These are phyloP conservation scores for Heliconius hortense DNA, from an alignment of 2,888 invertebrate species.

Conservation along the genomic window DNA sequence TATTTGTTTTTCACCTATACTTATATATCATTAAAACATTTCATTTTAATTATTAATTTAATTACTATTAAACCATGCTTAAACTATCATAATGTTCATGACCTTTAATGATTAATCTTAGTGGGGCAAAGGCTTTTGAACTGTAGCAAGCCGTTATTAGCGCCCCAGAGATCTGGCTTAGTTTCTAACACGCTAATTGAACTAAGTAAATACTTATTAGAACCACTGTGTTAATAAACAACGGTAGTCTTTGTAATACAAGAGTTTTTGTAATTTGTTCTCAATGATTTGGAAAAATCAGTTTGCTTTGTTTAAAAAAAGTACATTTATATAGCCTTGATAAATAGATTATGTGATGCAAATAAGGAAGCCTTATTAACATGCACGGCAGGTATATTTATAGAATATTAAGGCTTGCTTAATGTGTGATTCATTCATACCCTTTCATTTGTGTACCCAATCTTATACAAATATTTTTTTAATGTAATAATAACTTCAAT, in stretches of 20 bases:
- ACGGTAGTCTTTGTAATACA: constrained; percentile 8
- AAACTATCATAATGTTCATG: constrained; percentile 55
- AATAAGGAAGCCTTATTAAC: constrained; percentile 34
- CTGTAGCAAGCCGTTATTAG: constrained; percentile 47
- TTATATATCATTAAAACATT: constrained; percentile 22
- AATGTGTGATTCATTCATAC: constrained; percentile 5
- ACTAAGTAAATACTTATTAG: constrained; percentile 54
- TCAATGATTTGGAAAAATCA: background rate
- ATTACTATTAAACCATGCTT: constrained; percentile 26
- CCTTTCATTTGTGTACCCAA: constrained; percentile 13
- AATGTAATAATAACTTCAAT: background rate
- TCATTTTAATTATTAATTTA: constrained; percentile 19
- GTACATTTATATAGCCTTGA: constrained; percentile 30
- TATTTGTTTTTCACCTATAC: constrained; percentile 46
- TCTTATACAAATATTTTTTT: background rate
- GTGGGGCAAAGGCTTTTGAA: constrained; percentile 71
- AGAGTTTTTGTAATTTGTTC: background rate
- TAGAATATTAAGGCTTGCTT: constrained; percentile 26
- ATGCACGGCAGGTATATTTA: constrained; percentile 26
- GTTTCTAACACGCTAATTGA: constrained; percentile 52
- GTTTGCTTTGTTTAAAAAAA: background rate
- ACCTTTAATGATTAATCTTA: constrained; percentile 69
- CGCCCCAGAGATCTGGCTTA: constrained; percentile 46
- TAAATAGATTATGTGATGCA: constrained; percentile 30
- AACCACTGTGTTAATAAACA: constrained; percentile 16